Base-by-base conservation (phyloP, 2,797 vertebrate genomes). In the Chloroceryle inda region DNA sequence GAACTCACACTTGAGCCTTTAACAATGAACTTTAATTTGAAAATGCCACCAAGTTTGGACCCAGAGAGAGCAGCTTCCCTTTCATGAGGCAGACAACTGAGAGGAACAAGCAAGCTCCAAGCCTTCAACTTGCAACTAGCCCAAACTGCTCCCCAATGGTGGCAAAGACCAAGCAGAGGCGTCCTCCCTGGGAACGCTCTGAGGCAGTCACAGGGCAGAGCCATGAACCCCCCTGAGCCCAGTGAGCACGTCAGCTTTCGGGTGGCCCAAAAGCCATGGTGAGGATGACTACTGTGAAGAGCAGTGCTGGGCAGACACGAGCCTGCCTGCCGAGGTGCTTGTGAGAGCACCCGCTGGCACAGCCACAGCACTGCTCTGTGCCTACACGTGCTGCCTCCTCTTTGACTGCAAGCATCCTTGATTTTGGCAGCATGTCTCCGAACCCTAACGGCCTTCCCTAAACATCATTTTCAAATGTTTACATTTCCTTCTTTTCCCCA, bases 11-110 rank as follows among this genome's bases (percentile, higher is more conserved):
- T 27, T 15, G 19, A 88, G 87, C 67, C 55, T 92, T 94, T 86
- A 89, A 96, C 74, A 81, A 64, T 72, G 69, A 93, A 91, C 83
- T 94, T 86, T 26, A 88, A 92, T 92, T 95, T 88, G 81, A 88
- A 96, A 94, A 89, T 66, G 71, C 94, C 67, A 79, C n/a, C 62
- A 31, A 68, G 74, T 59, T 78, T 67, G 87, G 85, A 96, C 81
- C 88, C 26, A 31, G 67, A 86, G 59, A 1, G 18, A 94, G 61
- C 44, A 69, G 68, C 68, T 81, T 74, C 47, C 78, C 76, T 56
- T 72, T 69, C 64, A 77, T 9, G 5, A 95, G 55, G 58, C 50
- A 59, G 67, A 55, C 38, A 92, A 68, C 63, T 77, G n/a, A 84
- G 38, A 93, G 19, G 53, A 73, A 75, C 44, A 11, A 90, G 47